Evolutionary conservation across 1,140 invertebrate genomes (phyloP).

Genomic region (Zaprionus gabonicus): DNA sequence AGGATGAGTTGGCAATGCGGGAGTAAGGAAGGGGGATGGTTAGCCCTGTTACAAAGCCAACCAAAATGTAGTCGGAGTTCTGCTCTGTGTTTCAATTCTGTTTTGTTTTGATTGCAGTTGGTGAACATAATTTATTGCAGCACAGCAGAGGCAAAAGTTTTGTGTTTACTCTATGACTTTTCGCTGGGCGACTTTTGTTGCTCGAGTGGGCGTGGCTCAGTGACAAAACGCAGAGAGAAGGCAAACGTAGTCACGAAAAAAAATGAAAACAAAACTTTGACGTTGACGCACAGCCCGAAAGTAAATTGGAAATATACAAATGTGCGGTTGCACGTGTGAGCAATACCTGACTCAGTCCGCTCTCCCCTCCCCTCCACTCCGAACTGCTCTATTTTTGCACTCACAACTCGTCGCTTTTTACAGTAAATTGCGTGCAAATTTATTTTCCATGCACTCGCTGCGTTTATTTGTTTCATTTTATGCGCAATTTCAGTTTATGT

Average conservation of each 20-base stretch:
- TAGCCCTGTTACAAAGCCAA: conserved; percentile 4
- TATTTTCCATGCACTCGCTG: conserved; percentile 36
- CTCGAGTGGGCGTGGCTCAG: conserved; percentile 12
- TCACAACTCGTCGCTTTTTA: conserved; percentile 18
- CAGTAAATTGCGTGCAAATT: conserved; percentile 67
- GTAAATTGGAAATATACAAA: conserved; percentile 66
- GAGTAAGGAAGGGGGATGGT: neutral
- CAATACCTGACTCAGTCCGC: conserved; percentile 3
- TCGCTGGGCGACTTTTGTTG: neutral
- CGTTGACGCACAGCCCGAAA: conserved; percentile 50
- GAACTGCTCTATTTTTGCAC: neutral
- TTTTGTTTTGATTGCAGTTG: conserved; percentile 77
- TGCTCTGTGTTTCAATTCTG: conserved; percentile 14
- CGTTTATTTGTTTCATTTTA: conserved; percentile 50
- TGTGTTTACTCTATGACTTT: conserved; percentile 54
- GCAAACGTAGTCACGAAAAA: neutral
- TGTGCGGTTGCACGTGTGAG: conserved; percentile 28
- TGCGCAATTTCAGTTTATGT: conserved; percentile 34
- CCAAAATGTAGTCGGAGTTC: conserved; percentile 49
- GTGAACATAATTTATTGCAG: conserved; percentile 74
- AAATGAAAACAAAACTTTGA: conserved; percentile 25
- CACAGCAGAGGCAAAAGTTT: conserved; percentile 48
- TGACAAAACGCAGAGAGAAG: conserved; percentile 17
- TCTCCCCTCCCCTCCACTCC: neutral
- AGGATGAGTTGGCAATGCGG: neutral